phyloP scores from a whole-genome alignment of 1,140 invertebrate genomes.

The Samia ricini region DNA sequence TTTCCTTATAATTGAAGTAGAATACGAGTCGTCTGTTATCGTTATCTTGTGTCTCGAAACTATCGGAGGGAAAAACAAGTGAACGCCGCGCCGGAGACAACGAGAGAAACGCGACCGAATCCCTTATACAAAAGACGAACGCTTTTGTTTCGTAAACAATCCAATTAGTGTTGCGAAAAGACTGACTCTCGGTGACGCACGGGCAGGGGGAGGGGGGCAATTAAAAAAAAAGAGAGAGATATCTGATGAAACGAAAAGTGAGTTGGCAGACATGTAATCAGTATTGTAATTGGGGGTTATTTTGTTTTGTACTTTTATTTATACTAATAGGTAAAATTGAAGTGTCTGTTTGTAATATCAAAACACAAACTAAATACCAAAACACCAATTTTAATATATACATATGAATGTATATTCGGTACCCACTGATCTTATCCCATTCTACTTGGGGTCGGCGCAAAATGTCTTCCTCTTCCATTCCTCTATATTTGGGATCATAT shows the following conservation, averaged over 20 bases:
- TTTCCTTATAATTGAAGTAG: slow-evolving; percentile 1
- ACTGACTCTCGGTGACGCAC: neutral
- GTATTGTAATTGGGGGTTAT: neutral
- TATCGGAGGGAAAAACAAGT: slow-evolving; percentile 8
- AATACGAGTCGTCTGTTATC: neutral
- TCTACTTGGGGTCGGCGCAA: too few relatives aligned
- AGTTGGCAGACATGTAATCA: neutral
- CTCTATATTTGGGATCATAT: too few relatives aligned
- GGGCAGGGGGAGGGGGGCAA: neutral
- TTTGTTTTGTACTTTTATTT: neutral
- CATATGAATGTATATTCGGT: too few relatives aligned
- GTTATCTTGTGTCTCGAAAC: slow-evolving; percentile 5
- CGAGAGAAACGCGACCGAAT: slow-evolving; percentile 3
- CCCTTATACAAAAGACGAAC: slow-evolving; percentile 7
- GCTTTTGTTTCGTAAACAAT: slow-evolving; percentile 17
- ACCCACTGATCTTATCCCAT: too few relatives aligned
- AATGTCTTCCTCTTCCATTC: too few relatives aligned
- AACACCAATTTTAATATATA: too few relatives aligned
- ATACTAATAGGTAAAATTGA: too few relatives aligned
- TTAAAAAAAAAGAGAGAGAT: slow-evolving; percentile 7
- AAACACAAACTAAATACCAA: too few relatives aligned
- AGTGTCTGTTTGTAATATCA: too few relatives aligned
- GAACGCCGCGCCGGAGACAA: neutral
- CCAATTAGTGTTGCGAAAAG: slow-evolving; percentile 15
- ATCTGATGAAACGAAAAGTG: slow-evolving; percentile 1